These are phyloP conservation scores for Crocuta crocuta DNA, from an alignment of 2,113 vertebrate species.

Conservation along the genomic window DNA sequence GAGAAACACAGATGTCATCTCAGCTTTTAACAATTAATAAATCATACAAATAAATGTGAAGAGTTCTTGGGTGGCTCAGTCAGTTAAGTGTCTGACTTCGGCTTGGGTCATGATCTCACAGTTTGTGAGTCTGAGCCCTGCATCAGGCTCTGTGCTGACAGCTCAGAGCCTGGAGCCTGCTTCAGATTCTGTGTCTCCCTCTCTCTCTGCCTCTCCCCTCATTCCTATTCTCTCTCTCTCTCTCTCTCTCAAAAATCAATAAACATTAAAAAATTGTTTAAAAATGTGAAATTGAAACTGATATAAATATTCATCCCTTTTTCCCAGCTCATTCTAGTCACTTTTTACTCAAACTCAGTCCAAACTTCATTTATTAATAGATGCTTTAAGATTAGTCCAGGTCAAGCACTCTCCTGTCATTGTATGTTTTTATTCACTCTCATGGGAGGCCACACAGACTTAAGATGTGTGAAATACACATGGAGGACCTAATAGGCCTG, in stretches of 20 bases:
- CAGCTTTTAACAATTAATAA: background rate
- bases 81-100: too few relatives aligned
- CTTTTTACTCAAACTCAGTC: background rate
- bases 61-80: too few relatives aligned
- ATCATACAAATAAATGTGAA: background rate
- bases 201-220: too few relatives aligned
- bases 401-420: rapidly evolving
- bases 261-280: too few relatives aligned
- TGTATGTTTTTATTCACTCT: background rate
- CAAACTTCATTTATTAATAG: background rate
- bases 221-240: too few relatives aligned
- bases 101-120: too few relatives aligned
- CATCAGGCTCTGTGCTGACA: too few relatives aligned
- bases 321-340: background rate
- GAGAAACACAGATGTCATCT: background rate
- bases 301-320: background rate
- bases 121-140: too few relatives aligned
- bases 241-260: too few relatives aligned
- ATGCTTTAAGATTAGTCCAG: background rate
- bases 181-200: too few relatives aligned
- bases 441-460: background rate
- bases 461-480: background rate
- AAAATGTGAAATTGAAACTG: background rate
- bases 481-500: background rate
- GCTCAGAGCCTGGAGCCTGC: too few relatives aligned